Evolutionary conservation across 2,797 vertebrate genomes (phyloP), one percentile per base, ranked within the genome.

Genomic region (Clarias platycephalus): DNA sequence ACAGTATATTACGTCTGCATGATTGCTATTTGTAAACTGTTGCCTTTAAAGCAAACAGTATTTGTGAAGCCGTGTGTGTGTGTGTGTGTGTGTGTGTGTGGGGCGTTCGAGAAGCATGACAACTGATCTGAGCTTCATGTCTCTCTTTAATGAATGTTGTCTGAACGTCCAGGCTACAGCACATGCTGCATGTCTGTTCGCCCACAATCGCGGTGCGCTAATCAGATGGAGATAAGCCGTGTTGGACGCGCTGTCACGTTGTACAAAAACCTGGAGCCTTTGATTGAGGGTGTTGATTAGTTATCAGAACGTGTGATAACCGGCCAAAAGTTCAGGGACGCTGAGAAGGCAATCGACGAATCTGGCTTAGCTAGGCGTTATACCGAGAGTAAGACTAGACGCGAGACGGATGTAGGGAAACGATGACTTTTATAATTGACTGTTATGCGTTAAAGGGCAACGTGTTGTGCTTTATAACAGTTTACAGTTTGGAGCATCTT

Each of bases 271-370:
- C 34, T 80, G 57, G 20, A 74, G 67, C 13, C 40, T 18, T 63
- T 37, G 28, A 55, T 49, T 28, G 15, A 28, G 60, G 4, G 58
- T 34, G 4, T 12, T 82, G 84, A 85, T 85, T 85, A 78, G 64
- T 28, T 82, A 81, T 85, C 70, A 67, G 70, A 0, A 34, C 57
- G n/a, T 5, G 62, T 70, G 71, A 81, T 37, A 63, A 68, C 20
- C 28, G 80, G 28, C 22, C 74, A 71, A 86, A 78, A 24, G 84
- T 86, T 82, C 84, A 85, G 71, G 84, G 80, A 85, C 84, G 2
- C 22, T 2, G 5, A 24, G 18, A 49, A 8, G 31, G 31, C 31
- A 22, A 55, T 24, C 5, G 15, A 18, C 26, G 34, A 44, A 49
- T 77, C 53, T 31, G 10, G 24, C 71, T 28, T 26, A 49, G 44